A percentile compares a stretch with the other conserved stretches of the same genome.
These are phyloP conservation scores for Champsocephalus esox DNA, from an alignment of 2,797 vertebrate genomes.

Conservation along the genomic window DNA sequence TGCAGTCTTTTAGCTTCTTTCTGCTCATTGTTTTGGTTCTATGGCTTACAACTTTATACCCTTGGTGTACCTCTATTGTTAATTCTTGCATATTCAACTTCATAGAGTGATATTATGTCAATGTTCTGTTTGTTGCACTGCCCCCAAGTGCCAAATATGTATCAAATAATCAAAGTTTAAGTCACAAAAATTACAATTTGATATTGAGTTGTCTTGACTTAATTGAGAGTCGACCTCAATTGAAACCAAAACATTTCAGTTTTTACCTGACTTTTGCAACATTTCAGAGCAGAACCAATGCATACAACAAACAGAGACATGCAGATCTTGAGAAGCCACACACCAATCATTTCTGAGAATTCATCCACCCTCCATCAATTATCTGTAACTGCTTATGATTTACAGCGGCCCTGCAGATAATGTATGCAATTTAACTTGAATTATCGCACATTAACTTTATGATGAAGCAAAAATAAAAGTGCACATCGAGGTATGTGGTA, in stretches of 20 bases:
- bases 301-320: no score
- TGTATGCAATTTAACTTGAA: not conserved
- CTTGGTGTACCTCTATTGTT: not conserved
- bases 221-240: not conserved
- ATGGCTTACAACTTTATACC: not conserved
- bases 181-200: no score
- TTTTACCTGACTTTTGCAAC: not conserved
- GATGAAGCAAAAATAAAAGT: not conserved
- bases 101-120: not conserved
- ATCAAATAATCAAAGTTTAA: not conserved
- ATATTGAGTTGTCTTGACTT: not conserved
- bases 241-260: not conserved
- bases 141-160: not conserved
- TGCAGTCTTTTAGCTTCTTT: not conserved
- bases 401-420: not conserved
- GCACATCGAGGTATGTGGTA: conserved; percentile 7
- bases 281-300: no score
- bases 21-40: not conserved
- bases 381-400: not conserved
- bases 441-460: not conserved
- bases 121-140: not conserved
- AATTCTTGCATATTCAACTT: not conserved
- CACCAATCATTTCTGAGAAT: not conserved
- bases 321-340: not conserved
- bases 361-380: not conserved